Conservation (phyloP, 2,888 invertebrate genomes). For the Harpalus rufipes region DNA sequence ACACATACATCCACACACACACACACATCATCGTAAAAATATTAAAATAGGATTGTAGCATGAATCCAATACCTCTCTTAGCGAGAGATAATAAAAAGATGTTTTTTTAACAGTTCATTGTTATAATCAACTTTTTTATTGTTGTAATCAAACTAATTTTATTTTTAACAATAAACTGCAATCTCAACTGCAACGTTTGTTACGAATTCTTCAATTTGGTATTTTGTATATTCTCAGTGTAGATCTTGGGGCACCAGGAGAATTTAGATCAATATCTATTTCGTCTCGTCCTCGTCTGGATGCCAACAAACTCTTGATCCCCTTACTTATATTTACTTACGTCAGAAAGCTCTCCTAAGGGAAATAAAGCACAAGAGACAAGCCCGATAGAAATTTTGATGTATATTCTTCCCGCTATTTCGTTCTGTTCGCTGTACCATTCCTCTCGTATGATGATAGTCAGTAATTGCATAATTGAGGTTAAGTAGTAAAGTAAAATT, state of each 20-base stretch:
- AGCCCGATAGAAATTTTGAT: conserved; percentile 26
- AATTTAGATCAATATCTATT: conserved; percentile 55
- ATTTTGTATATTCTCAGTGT: not conserved
- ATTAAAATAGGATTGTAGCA: no score
- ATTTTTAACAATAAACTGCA: not conserved
- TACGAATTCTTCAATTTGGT: not conserved
- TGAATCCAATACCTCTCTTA: no score
- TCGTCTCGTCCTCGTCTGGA: conserved; percentile 27
- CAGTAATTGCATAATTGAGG: conserved; percentile 3
- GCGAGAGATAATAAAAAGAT: no score
- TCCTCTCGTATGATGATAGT: not conserved
- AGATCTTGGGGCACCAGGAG: conserved; percentile 26
- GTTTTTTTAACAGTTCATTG: no score
- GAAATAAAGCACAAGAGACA: conserved; percentile 55
- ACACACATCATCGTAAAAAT: no score
- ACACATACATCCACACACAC: no score
- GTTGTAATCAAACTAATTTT: not conserved
- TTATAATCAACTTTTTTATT: no score
- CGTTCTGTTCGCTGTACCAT: no score
- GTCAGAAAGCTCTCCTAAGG: conserved; percentile 57
- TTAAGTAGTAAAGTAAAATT: conserved; percentile 24
- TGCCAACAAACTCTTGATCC: conserved; percentile 55
- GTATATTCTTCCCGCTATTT: conserved; percentile 1
- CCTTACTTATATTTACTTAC: conserved; percentile 61
- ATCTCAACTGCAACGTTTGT: not conserved